Percentiles rank a stretch among this genome's conserved stretches.
Evolutionary conservation across 2,888 invertebrate species (phyloP).

Genomic region (Tetramorium bicarinatum): DNA sequence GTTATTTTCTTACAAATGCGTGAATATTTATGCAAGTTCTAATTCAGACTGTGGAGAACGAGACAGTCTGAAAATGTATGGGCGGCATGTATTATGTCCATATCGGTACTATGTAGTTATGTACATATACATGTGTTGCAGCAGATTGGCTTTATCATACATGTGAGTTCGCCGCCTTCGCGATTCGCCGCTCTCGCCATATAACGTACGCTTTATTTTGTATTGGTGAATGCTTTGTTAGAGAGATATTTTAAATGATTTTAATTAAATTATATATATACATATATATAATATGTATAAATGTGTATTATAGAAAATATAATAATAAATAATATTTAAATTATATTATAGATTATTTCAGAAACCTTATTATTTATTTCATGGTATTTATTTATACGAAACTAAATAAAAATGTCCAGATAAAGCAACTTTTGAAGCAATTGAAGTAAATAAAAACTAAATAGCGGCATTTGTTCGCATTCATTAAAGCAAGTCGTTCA

Average conservation of each 20-base stretch:
- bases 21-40: slow-evolving; percentile 25
- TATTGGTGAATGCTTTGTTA: not conserved
- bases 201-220: not conserved
- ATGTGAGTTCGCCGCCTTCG: slow-evolving; percentile 25
- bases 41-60: slow-evolving; percentile 11
- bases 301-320: not conserved
- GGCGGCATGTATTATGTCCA: slow-evolving; percentile 23
- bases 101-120: slow-evolving; percentile 20
- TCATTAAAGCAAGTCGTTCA: not conserved
- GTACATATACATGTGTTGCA: not conserved
- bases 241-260: not conserved
- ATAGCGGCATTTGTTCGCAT: not conserved
- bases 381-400: not conserved
- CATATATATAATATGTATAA: not conserved
- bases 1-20: slow-evolving; percentile 8
- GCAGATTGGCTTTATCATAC: slow-evolving; percentile 47
- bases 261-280: not conserved
- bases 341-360: not conserved
- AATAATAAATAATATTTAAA: not conserved
- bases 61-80: slow-evolving; percentile 21
- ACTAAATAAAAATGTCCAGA: not conserved
- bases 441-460: not conserved
- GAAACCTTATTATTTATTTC: not conserved
- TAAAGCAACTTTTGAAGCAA: not conserved
- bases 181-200: not conserved